Base-by-base conservation (phyloP, 1,140 invertebrate genomes). In the Sinonovacula constricta region DNA sequence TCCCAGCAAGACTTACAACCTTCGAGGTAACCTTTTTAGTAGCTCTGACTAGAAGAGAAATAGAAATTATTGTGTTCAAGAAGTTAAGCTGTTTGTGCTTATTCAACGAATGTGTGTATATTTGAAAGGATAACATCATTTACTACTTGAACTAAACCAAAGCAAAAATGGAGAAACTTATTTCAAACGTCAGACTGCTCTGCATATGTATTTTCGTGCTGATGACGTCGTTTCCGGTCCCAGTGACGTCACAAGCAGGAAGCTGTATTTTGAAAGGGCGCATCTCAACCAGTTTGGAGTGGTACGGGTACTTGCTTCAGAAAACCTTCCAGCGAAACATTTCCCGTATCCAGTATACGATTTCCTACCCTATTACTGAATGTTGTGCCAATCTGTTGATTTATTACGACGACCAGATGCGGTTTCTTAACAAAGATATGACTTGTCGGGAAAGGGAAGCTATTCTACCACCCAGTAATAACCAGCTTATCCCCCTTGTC, bases 351-450 rank as follows among this genome's bases (percentile, higher is more conserved):
- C 85, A 88, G 74, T 89, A 88, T 62, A 85, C 86, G 57, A 83
- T 89, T n/a, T 83, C 86, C 18, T 89, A 86, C 72, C 88, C 88
- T 0, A 83, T 85, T 12, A 80, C 76, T 15, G 87, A 89, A 33
- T 88, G 88, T 66, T 88, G 86, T 56, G 82, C 85, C 10, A 86
- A 83, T 62, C 66, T 89, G 65, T 70, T 89, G 15, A 87, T 89
- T 28, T 89, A 89, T 62, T 89, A 89, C 71, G 88, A 89, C 33
- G 87, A 86, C 39, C 88, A 89, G 72, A 81, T 89, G 4, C 71
- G 80, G 12, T 56, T 81, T 28, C 49, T 89, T 3, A 85, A 81
- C 3, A 74, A 86, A n/a, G 80, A 81, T 45, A 89, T 89, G 88
- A 78, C 83, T 0, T 89, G 88, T 69, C 45, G 82, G 18, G 82